phyloP scores from a whole-genome alignment of 2,888 invertebrate genomes.

The Clepsis dumicolana region DNA sequence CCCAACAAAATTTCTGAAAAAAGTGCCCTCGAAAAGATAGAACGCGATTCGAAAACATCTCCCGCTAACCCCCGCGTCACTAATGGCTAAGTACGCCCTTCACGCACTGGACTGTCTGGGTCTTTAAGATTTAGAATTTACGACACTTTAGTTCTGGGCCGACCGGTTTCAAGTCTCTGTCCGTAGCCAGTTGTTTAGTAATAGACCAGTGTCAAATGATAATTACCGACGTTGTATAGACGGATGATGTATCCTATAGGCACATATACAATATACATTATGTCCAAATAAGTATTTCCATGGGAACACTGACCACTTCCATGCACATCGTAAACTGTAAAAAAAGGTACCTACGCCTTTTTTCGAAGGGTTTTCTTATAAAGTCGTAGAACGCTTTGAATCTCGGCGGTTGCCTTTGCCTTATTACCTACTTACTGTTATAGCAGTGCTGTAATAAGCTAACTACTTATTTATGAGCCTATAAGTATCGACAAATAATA shows the following conservation, averaged over 20 bases:
- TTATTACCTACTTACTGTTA: too few relatives aligned
- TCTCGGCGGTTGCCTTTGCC: too few relatives aligned
- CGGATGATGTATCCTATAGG: too few relatives aligned
- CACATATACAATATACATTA: neutral
- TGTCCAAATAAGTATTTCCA: conserved; percentile 20
- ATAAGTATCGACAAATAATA: too few relatives aligned
- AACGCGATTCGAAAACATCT: neutral
- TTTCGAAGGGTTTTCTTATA: too few relatives aligned
- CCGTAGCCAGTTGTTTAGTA: conserved; percentile 16
- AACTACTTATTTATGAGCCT: too few relatives aligned
- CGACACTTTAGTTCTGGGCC: conserved; percentile 3
- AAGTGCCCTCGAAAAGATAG: too few relatives aligned
- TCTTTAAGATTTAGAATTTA: conserved; percentile 6
- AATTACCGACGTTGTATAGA: conserved; percentile 6
- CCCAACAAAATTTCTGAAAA: too few relatives aligned
- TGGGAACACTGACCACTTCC: conserved; percentile 1
- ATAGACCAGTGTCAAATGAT: conserved; percentile 18
- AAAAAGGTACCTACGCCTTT: too few relatives aligned
- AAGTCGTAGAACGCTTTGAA: too few relatives aligned
- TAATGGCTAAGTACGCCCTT: neutral
- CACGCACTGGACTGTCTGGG: neutral
- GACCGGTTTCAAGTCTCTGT: conserved; percentile 9
- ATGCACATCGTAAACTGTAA: too few relatives aligned
- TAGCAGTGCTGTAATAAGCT: too few relatives aligned
- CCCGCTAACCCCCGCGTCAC: neutral